Evolutionary conservation across 2,113 vertebrate genomes (phyloP).

Genomic region (Laticauda laticaudata): DNA sequence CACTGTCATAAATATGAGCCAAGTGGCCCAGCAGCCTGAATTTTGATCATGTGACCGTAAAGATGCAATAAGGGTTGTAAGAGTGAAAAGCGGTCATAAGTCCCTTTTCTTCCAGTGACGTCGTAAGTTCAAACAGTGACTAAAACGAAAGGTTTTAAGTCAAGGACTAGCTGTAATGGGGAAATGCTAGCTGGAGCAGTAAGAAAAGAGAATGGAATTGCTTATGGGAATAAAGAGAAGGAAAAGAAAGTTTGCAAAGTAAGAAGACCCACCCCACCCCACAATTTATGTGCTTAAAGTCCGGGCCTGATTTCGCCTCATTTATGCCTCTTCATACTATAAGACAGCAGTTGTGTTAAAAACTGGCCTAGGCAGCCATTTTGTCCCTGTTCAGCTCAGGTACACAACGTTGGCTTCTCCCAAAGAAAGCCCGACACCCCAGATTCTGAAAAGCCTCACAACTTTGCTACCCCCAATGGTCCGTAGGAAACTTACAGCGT

Average conservation of each 20-base stretch:
- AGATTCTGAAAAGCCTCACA: background rate
- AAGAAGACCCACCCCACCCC: background rate
- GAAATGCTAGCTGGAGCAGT: background rate
- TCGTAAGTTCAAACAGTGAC: too few relatives aligned
- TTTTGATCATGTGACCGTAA: too few relatives aligned
- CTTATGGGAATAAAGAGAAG: background rate
- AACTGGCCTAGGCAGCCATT: background rate
- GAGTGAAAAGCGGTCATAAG: too few relatives aligned
- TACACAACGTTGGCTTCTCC: background rate
- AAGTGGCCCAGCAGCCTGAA: too few relatives aligned
- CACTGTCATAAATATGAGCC: too few relatives aligned
- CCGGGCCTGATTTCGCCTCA: background rate
- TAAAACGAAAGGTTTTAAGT: too few relatives aligned
- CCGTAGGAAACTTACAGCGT: slow-evolving; percentile 83
- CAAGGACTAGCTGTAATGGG: background rate
- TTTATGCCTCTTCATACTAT: background rate
- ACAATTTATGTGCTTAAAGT: background rate
- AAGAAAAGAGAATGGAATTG: background rate
- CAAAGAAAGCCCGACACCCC: background rate
- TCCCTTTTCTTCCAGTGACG: too few relatives aligned
- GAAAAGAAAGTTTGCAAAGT: background rate
- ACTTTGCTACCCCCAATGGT: accelerated
- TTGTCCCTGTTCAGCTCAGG: background rate
- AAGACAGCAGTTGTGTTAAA: background rate
- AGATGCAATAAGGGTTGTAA: too few relatives aligned